Conservation (phyloP, 2,888 invertebrate genomes). For the Phengaris alcon region DNA sequence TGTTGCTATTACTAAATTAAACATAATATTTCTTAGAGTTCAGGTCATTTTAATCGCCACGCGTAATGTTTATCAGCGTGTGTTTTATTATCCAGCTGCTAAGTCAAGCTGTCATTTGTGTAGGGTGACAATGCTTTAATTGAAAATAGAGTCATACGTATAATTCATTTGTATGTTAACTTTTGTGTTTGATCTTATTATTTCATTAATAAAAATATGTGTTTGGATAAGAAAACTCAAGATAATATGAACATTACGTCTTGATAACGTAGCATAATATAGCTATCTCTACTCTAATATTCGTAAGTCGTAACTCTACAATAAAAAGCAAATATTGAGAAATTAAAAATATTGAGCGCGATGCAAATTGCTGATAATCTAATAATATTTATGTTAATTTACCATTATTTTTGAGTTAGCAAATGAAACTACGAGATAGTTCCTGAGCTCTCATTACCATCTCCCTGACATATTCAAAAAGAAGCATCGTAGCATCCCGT, state of each 20-base stretch:
- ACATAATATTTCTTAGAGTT: background rate
- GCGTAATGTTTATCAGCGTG: conserved; percentile 24
- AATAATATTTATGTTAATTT: too few relatives aligned
- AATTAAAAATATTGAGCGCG: background rate
- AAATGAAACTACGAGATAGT: too few relatives aligned
- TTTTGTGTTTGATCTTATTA: background rate
- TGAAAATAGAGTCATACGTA: background rate
- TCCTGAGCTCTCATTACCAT: too few relatives aligned
- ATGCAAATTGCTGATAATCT: background rate
- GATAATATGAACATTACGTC: background rate
- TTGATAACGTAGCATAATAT: background rate
- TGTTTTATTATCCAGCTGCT: conserved; percentile 16
- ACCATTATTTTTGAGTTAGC: too few relatives aligned
- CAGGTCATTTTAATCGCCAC: conserved; percentile 20
- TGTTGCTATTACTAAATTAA: background rate
- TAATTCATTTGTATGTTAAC: background rate
- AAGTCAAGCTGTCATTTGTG: conserved; percentile 15
- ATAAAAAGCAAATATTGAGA: background rate
- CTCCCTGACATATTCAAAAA: too few relatives aligned
- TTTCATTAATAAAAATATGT: background rate
- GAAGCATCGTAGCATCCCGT: background rate
- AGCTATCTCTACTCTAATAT: background rate
- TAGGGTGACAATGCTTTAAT: background rate
- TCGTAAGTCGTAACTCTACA: background rate
- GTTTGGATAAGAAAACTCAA: background rate